phyloP scores from a whole-genome alignment of 2,113 vertebrate species.

The Stomatorhinus ivindoensis region DNA sequence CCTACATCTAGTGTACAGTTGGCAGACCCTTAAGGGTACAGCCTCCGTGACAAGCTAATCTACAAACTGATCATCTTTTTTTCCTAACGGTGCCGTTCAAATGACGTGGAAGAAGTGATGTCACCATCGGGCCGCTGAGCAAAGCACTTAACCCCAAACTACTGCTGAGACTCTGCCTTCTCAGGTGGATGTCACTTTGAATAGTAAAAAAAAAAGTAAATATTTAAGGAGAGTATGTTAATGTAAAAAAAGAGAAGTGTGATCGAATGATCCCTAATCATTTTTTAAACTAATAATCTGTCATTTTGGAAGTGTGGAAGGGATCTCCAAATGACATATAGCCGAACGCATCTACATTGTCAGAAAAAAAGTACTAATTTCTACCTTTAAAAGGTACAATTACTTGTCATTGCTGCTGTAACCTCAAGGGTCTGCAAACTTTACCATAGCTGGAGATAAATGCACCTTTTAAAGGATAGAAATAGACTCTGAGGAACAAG shows the following conservation, averaged over 20 bases:
- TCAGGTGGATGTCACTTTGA: not conserved
- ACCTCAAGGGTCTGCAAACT: not conserved
- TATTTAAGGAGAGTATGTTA: not conserved
- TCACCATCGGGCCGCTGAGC: not conserved
- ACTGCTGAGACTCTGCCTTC: not conserved
- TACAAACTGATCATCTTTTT: not conserved
- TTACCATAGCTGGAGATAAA: not conserved
- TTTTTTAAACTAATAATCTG: not conserved
- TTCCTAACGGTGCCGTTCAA: not conserved
- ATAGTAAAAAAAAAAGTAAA: not conserved
- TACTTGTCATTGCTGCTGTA: not conserved
- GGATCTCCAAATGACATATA: not conserved
- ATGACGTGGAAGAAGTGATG: not conserved
- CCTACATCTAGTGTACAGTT: not conserved
- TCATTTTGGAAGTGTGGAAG: not conserved
- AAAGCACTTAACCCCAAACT: not conserved
- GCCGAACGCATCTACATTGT: not conserved
- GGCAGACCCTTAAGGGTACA: not conserved
- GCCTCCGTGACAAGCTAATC: not conserved
- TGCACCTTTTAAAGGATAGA: not conserved
- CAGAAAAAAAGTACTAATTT: not conserved
- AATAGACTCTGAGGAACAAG: not conserved
- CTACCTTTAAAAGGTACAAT: not conserved
- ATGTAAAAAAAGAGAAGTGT: not conserved
- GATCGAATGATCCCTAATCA: not conserved